phyloP scores from a whole-genome alignment of 2,888 invertebrate genomes.

The Neocrepidodera transversa region DNA sequence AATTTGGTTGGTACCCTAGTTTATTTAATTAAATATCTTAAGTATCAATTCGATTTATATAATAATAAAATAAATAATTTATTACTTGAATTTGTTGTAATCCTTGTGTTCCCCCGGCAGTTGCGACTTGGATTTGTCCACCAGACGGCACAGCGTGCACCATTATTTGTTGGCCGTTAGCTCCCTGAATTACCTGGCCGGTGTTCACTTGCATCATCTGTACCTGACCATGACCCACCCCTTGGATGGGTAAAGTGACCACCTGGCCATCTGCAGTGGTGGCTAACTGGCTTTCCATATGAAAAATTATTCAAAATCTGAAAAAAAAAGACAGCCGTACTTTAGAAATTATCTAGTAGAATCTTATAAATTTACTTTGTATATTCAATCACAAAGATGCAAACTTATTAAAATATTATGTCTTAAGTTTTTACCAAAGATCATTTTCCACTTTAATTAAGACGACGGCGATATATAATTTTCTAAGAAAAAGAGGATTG shows the following conservation, averaged over 20 bases:
- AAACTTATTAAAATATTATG: too few species aligned
- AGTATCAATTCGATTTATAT: too few species aligned
- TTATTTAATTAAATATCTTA: too few species aligned
- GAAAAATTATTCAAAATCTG: conserved; percentile 9
- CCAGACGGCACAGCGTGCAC: conserved; percentile 72
- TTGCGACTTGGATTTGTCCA: conserved; percentile 69
- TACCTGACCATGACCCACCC: conserved; percentile 65
- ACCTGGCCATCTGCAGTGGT: conserved; percentile 71
- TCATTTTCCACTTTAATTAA: too few species aligned
- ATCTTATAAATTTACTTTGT: too few species aligned
- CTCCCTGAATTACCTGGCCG: conserved; percentile 71
- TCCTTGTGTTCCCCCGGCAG: conserved; percentile 65
- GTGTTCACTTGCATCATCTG: conserved; percentile 67
- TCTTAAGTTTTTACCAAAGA: too few species aligned
- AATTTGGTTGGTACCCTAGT: too few species aligned
- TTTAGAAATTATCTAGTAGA: too few species aligned
- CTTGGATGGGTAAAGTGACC: conserved; percentile 64
- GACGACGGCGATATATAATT: too few species aligned
- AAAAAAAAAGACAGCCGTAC: too few species aligned
- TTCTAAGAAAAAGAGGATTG: too few species aligned
- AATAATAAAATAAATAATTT: not conserved
- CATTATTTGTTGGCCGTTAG: conserved; percentile 75
- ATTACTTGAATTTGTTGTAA: conserved; percentile 72
- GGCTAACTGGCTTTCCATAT: conserved; percentile 65
- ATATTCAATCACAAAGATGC: too few species aligned